phyloP scores from a whole-genome alignment of 23 tunicate genomes.

The Styela clava region DNA sequence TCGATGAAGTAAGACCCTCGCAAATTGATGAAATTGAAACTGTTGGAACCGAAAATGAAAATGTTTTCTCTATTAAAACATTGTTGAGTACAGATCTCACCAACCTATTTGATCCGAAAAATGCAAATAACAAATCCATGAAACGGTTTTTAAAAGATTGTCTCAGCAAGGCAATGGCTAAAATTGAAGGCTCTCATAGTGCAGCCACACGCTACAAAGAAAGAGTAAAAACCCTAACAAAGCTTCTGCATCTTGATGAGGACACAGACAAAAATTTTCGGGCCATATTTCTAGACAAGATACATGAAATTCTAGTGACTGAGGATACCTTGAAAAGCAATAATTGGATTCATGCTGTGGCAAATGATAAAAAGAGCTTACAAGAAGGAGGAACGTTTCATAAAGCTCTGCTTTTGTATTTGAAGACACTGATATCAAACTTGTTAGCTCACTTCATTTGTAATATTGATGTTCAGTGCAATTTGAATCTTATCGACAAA shows the following conservation, averaged over 20 bases:
- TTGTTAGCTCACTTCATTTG: slow-evolving; percentile 35
- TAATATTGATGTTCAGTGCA: slow-evolving; percentile 35
- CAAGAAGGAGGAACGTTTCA: slow-evolving; percentile 70
- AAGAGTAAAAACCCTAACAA: background rate
- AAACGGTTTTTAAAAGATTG: background rate
- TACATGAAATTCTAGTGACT: background rate
- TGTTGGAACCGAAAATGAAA: slow-evolving; percentile 39
- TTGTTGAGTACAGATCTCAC: slow-evolving; percentile 14
- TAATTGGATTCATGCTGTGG: slow-evolving; percentile 42
- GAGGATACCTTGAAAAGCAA: no score
- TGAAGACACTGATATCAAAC: slow-evolving; percentile 19
- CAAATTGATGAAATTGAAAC: slow-evolving; percentile 16
- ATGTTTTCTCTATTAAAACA: no score
- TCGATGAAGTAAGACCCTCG: slow-evolving; percentile 53
- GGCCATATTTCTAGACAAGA: background rate
- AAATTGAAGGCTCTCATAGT: background rate
- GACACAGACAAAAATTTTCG: background rate
- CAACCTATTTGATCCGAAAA: background rate
- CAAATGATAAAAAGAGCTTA: slow-evolving; percentile 30
- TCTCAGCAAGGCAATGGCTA: background rate
- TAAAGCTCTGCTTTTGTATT: slow-evolving; percentile 29
- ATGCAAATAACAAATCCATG: background rate
- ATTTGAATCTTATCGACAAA: slow-evolving; percentile 32
- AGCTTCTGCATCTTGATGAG: background rate
- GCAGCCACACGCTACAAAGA: background rate